Evolutionary conservation across 2,888 invertebrate species (phyloP), one percentile per base, ranked within the genome.

Genomic region (Xestia c-nigrum): DNA sequence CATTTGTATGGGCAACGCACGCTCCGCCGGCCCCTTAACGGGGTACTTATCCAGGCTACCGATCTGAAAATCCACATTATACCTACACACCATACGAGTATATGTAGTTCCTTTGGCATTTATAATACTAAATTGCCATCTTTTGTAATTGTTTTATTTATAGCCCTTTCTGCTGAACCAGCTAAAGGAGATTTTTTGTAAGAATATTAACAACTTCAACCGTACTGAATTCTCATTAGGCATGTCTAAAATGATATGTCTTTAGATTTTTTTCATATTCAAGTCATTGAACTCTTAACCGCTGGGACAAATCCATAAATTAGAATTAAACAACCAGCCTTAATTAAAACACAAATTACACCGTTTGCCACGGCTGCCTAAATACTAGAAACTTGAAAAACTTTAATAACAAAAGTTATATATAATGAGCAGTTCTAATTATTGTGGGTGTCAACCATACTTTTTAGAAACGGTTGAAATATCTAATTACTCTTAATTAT

Each of bases 371-470:
- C 52, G 16, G 43, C 50, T 47, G 24, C 52, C 50, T 66, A 73
- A 66, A 66, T 40, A 78, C 47, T 64, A 24, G 43, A 24, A 64
- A 64, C 64, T 43, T 79, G 66, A 66, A 31, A 69, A 78, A 78
- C 52, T 69, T 59, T 70, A 65, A 69, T 61, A 78, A 43, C 50
- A 61, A 78, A 78, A 78, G 24, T 70, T 66, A 21, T 66, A 21
- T 16, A 31, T 5, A 57, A 47, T 40, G 16, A 65, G 7, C 40
- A 31, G 4, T 65, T 40, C 59, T 68, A 59, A 43, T 21, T 74
- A 61, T 59, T 59, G 12, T 65, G 14, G 14, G 40, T 43, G 7
- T 24, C 16, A 40, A 55, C 64, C 24, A 50, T 50, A 63, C 68
- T 66, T 65, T 66, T 78, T 6, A 70, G 50, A 72, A 74, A 68